These are phyloP conservation scores for Lamellibrachia luymesi DNA, from an alignment of 1,140 invertebrate species.

Conservation along the genomic window DNA sequence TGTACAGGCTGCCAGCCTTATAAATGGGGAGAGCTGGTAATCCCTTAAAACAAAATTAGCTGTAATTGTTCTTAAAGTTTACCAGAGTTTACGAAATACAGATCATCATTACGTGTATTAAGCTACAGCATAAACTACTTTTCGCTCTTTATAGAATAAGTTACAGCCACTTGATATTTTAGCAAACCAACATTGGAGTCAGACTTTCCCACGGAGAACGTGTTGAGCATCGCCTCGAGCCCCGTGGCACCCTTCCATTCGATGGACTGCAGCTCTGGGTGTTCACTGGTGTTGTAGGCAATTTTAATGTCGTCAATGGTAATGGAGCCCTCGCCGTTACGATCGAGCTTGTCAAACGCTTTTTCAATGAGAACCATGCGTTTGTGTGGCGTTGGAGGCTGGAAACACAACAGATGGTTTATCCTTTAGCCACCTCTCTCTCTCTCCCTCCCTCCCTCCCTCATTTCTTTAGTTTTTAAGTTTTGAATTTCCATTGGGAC, in stretches of 20 bases:
- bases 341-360: constrained; percentile 83
- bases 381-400: constrained; percentile 79
- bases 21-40: too few species aligned
- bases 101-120: too few species aligned
- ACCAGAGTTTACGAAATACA: too few species aligned
- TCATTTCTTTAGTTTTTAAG: too few species aligned
- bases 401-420: constrained; percentile 37
- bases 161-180: neutral
- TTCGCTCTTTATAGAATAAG: neutral
- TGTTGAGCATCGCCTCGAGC: neutral
- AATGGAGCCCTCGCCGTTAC: constrained; percentile 76
- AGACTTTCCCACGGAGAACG: neutral
- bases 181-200: neutral
- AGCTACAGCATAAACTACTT: too few species aligned
- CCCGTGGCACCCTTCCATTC: neutral
- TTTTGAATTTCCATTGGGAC: too few species aligned
- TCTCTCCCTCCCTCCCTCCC: too few species aligned
- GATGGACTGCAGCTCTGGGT: constrained; percentile 7
- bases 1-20: too few species aligned
- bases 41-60: too few species aligned
- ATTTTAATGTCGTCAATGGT: constrained; percentile 62
- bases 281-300: constrained; percentile 15
- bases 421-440: too few species aligned
- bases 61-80: too few species aligned
- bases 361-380: constrained; percentile 72